phyloP scores from a whole-genome alignment of 2,113 vertebrate genomes.

The Mobula hypostoma region DNA sequence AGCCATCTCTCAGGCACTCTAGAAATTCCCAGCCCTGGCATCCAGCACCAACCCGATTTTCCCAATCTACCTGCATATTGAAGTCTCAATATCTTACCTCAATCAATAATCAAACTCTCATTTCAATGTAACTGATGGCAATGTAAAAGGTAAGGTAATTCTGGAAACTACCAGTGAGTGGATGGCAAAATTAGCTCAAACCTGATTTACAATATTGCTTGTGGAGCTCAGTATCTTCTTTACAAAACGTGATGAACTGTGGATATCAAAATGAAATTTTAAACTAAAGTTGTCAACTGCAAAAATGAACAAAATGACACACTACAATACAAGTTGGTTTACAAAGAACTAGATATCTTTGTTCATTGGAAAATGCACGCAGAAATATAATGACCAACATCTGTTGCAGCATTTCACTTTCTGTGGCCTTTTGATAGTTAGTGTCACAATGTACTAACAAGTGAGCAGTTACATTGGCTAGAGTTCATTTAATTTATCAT shows the following conservation, averaged over 20 bases:
- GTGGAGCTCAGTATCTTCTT: not conserved
- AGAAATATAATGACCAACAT: not conserved
- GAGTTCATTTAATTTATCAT: not conserved
- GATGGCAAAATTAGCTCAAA: not conserved
- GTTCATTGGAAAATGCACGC: not conserved
- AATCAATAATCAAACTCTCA: not conserved
- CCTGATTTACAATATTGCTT: not conserved
- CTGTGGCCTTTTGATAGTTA: not conserved
- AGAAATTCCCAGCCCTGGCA: no score
- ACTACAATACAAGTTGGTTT: not conserved
- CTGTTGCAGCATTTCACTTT: not conserved
- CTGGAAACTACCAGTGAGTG: not conserved
- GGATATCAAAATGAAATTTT: not conserved
- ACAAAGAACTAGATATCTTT: not conserved
- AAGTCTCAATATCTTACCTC: not conserved
- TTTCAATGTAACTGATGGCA: not conserved
- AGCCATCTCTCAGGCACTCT: no score
- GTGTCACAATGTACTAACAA: not conserved
- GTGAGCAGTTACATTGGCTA: not conserved
- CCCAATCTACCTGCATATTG: no score
- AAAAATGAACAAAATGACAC: not conserved
- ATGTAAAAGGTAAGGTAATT: not conserved
- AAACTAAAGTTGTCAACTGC: not conserved
- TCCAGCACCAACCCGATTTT: no score
- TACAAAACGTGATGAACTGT: not conserved